phyloP scores from a whole-genome alignment of 2,888 invertebrate species.

The Pandemis corylana region DNA sequence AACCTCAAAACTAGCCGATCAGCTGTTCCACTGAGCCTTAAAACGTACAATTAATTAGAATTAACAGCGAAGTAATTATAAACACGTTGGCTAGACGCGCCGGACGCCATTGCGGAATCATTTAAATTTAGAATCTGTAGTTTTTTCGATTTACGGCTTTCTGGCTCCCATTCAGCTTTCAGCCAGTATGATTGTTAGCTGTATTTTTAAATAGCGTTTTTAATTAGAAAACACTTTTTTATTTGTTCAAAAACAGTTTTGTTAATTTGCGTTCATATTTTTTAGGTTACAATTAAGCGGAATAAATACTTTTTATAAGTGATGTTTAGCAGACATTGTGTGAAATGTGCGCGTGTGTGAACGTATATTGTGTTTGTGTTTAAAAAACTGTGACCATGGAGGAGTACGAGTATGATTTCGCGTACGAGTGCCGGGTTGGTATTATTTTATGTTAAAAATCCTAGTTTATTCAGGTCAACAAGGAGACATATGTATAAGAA shows the following conservation, averaged over 20 bases:
- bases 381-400: conserved; percentile 65
- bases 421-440: conserved; percentile 88
- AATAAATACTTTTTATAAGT: conserved; percentile 17
- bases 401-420: conserved; percentile 87
- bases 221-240: conserved; percentile 38
- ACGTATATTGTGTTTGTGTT: conserved; percentile 51
- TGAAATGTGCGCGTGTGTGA: conserved; percentile 55
- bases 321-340: conserved; percentile 52
- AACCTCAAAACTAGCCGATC: conserved; percentile 76
- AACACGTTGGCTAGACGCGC: conserved; percentile 64
- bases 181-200: conserved; percentile 61
- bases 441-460: conserved; percentile 12
- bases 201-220: conserved; percentile 52
- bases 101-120: conserved; percentile 74
- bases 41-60: conserved; percentile 54
- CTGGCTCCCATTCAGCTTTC: conserved; percentile 79
- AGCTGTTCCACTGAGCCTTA: conserved; percentile 69
- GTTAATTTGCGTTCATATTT: conserved; percentile 27
- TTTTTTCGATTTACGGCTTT: conserved; percentile 74
- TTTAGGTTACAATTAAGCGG: conserved; percentile 54
- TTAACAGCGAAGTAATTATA: conserved; percentile 54
- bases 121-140: conserved; percentile 75
- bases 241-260: neutral
- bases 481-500: too few species aligned
- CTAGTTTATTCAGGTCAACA: too few species aligned